A percentile compares a stretch with the other conserved stretches of the same genome.
These are phyloP conservation scores for Dysmachus trigonus DNA, from an alignment of 2,888 invertebrate species.

Conservation along the genomic window DNA sequence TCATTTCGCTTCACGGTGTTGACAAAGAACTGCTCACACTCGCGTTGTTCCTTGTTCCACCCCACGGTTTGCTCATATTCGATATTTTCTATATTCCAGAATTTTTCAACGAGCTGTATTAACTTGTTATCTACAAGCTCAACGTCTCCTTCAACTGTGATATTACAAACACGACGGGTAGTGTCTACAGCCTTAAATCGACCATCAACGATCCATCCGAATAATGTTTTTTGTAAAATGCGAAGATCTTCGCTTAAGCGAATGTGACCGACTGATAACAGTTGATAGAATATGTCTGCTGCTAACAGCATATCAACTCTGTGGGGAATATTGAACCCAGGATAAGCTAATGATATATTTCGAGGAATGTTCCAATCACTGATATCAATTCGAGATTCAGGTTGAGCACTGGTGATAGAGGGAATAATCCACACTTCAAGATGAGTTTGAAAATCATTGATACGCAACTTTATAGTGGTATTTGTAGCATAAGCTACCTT, in stretches of 20 bases:
- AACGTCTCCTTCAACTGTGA: neutral
- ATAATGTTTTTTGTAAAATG: neutral
- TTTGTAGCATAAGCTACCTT: neutral
- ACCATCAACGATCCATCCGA: neutral
- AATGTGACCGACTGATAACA: neutral
- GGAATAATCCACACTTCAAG: neutral
- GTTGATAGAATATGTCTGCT: neutral
- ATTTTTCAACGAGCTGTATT: neutral
- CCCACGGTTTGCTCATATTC: too few relatives aligned
- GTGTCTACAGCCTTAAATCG: neutral
- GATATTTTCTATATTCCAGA: neutral
- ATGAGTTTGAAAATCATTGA: neutral
- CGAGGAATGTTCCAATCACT: neutral
- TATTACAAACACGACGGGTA: neutral
- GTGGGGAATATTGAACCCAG: neutral
- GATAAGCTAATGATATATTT: constrained; percentile 4
- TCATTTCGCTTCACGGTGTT: neutral
- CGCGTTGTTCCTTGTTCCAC: neutral
- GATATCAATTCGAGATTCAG: neutral
- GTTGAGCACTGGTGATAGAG: neutral
- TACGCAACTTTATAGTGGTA: neutral
- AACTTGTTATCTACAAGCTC: neutral
- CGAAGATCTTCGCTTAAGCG: neutral
- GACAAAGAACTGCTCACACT: neutral
- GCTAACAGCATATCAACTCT: neutral